Evolutionary conservation across 2,113 vertebrate species (phyloP).

Genomic region (Hystrix brachyura): DNA sequence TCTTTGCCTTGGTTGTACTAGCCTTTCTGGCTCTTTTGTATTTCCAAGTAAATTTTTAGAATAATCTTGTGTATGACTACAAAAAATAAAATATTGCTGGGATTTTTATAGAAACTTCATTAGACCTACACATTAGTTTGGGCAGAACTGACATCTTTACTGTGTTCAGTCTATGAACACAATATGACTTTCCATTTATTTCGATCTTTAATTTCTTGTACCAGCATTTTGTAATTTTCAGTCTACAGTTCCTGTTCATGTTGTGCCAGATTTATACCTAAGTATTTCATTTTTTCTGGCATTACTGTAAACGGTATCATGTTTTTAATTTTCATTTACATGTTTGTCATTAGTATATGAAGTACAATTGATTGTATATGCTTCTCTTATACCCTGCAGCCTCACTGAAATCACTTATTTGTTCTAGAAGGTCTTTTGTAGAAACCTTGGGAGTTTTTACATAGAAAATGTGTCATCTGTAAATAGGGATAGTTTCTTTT

Average conservation of each 20-base stretch:
- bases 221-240: background rate
- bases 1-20: background rate
- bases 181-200: background rate
- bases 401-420: background rate
- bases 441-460: background rate
- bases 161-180: background rate
- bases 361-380: background rate
- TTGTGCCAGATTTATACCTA: background rate
- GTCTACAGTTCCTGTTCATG: background rate
- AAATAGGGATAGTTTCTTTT: background rate
- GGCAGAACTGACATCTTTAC: background rate
- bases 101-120: background rate
- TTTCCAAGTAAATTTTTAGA: background rate
- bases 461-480: background rate
- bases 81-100: background rate
- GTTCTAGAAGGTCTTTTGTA: background rate
- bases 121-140: background rate
- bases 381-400: background rate
- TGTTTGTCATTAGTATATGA: slow-evolving; percentile 1
- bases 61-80: background rate
- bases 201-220: background rate
- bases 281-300: slow-evolving; percentile 41
- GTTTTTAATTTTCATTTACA: slow-evolving; percentile 27
- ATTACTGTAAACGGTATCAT: background rate
- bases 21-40: background rate